Base-by-base conservation (phyloP, 2,888 invertebrate genomes). In the Aphodius granarius region DNA sequence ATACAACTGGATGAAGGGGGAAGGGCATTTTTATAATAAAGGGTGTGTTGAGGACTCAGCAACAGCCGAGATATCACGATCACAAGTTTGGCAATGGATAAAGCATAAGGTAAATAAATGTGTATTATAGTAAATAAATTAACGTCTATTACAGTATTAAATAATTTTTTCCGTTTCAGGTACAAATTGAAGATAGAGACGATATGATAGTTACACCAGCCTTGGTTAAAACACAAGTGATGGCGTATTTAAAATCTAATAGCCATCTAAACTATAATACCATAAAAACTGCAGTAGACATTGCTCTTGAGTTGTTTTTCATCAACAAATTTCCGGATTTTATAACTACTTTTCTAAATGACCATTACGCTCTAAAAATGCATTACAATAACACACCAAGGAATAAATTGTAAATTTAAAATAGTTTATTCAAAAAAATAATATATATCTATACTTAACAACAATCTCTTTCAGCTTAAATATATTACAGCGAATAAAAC, bases 51-150 rank as follows among this genome's bases (percentile, higher is more conserved):
- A 94, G 83, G 94, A 94, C 83, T 93, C 93, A 0, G 93, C 94
- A 3, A 94, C 94, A 0, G 93, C 93, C 0, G 94, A 94, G 85
- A 94, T 94, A 82, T 93, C 92, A 0, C 88, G 93, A 73, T 91
- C 90, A 21, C 93, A 93, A 86, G 89, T 94, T 75, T 93, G 93
- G 93, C 93, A 94, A 84, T 94, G 93, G 92, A 90, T 93, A 76
- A 87, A 90, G 75, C 92, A 92, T 83, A 85, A 88, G 81, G 91
- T 91, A 82, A 86, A 6, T 71, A 13, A 20, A 62, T 63, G 6
- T 17, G 4, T 71, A 87, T 72, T 16, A 68, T 13, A 68, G 43
- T 71, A 73, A 43, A 43, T 9, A 43, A 43, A 43, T 43, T 43
- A 43, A 43, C 43, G 13, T 43, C n/a, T n/a, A 2, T 72, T 71